Percentiles rank a stretch among this genome's conserved stretches.
Evolutionary conservation across 2,888 invertebrate species (phyloP).

Genomic region (Drosophila peninsularis): DNA sequence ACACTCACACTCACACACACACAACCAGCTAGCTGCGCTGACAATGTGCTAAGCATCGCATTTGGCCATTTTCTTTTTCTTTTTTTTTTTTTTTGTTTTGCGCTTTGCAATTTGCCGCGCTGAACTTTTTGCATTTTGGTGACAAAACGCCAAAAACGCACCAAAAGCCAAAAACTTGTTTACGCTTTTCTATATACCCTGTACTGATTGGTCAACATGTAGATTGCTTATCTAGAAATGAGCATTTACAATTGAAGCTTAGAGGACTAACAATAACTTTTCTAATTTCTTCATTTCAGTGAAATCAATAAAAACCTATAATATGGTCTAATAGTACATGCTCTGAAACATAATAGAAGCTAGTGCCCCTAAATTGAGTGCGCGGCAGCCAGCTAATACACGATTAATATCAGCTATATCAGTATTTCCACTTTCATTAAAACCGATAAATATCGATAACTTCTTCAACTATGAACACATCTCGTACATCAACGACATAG

Average conservation of each 20-base stretch:
- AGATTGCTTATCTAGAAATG: background rate
- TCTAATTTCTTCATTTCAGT: too few relatives aligned
- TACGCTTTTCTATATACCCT: conserved; percentile 9
- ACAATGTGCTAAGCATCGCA: conserved; percentile 63
- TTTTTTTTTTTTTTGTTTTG: conserved; percentile 1
- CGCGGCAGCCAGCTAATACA: too few relatives aligned
- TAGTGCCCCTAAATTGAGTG: too few relatives aligned
- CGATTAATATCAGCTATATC: too few relatives aligned
- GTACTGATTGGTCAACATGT: background rate
- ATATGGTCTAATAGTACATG: too few relatives aligned
- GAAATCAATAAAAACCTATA: too few relatives aligned
- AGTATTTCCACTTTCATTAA: too few relatives aligned
- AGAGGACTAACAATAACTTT: too few relatives aligned
- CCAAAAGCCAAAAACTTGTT: conserved; percentile 35
- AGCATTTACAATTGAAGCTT: background rate
- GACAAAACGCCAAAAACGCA: conserved; percentile 19
- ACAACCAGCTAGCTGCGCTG: conserved; percentile 30
- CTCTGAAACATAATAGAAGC: too few relatives aligned
- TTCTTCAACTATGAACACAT: too few relatives aligned
- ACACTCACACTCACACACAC: conserved; percentile 13
- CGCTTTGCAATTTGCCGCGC: conserved; percentile 39
- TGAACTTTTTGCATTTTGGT: conserved; percentile 44
- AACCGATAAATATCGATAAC: too few relatives aligned
- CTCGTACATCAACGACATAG: too few relatives aligned
- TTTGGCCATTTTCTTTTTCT: conserved; percentile 28